Evolutionary conservation across 2,797 vertebrate genomes (phyloP), one percentile per base, ranked within the genome.

Genomic region (Coilia nasus): DNA sequence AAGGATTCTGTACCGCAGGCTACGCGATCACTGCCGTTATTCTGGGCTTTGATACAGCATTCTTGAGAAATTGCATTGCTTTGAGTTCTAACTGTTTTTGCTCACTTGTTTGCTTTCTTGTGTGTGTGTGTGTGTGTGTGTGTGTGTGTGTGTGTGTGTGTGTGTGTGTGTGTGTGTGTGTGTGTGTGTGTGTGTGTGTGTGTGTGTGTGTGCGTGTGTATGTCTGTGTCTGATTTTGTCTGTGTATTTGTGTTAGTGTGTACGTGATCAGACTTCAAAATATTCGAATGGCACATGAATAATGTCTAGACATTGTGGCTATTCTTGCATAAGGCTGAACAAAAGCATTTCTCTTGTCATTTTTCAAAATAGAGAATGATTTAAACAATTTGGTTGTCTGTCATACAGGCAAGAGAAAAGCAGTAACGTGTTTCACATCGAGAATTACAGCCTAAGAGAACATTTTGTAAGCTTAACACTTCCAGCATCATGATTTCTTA

Each of bases 61-160:
- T 71, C 25, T 31, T 35, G 64, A 14, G 4, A 15, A 71, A 71
- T 71, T 31, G 67, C 84, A 86, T 25, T 83, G 50, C 35, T 41
- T 41, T 41, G 2, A 41, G 35, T 41, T 41, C 2, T 41, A 41
- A 5, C 35, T 41, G 35, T 41, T 41, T 2, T 41, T 41, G 35
- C 5, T 41, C 2, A 5, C 35, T 41, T 41, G 35, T 41, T 41
- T 41, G 35, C 35, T 41, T 56, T 62, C 23, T 44, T 54, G 54
- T 64, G 60, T 75, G 35, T 78, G 78, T 23, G 46, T 56, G 56
- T 41, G 35, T 41, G 35, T 41, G 35, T 50, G 78, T 60, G 64
- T 82, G 23, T 82, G 57, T 84, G 31, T 84, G 82, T 41, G 25
- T 83, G 47, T 23, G 75, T 47, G 23, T 11, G 47, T 46, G 28